phyloP scores from a whole-genome alignment of 2,888 invertebrate species.

The Caenorhabditis wallacei region DNA sequence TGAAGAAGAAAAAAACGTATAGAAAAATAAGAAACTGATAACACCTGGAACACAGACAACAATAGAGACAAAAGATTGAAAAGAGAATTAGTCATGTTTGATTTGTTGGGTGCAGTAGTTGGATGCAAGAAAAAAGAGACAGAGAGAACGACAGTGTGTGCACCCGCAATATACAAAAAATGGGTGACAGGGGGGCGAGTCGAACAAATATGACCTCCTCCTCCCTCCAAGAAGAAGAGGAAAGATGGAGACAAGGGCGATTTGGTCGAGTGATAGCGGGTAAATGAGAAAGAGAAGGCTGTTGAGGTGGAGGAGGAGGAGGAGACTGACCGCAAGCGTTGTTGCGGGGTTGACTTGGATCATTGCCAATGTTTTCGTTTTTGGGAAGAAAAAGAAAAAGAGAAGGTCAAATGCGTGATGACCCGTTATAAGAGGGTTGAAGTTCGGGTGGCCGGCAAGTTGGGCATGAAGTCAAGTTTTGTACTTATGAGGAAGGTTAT shows the following conservation, averaged over 20 bases:
- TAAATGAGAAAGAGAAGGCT: constrained; percentile 16
- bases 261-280: constrained; percentile 35
- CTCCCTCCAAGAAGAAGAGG: background rate
- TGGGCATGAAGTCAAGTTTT: constrained; percentile 10
- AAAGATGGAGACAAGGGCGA: constrained; percentile 32
- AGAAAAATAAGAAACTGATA: too few relatives aligned
- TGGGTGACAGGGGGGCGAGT: constrained; percentile 28
- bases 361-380: constrained; percentile 47
- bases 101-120: constrained; percentile 36
- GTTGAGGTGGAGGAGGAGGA: background rate
- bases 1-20: too few relatives aligned
- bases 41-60: background rate
- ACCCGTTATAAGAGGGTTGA: constrained; percentile 9
- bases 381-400: background rate
- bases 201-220: constrained; percentile 59
- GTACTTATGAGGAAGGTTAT: background rate
- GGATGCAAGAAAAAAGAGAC: background rate
- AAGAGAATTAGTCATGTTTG: constrained; percentile 45
- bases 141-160: background rate
- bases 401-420: constrained; percentile 20
- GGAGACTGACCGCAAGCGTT: constrained; percentile 20
- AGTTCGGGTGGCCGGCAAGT: background rate
- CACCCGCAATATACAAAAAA: constrained; percentile 14
- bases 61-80: constrained; percentile 9
- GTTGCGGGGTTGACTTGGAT: constrained; percentile 39